Conservation (phyloP, 1,140 invertebrate species). For the Myzus persicae region DNA sequence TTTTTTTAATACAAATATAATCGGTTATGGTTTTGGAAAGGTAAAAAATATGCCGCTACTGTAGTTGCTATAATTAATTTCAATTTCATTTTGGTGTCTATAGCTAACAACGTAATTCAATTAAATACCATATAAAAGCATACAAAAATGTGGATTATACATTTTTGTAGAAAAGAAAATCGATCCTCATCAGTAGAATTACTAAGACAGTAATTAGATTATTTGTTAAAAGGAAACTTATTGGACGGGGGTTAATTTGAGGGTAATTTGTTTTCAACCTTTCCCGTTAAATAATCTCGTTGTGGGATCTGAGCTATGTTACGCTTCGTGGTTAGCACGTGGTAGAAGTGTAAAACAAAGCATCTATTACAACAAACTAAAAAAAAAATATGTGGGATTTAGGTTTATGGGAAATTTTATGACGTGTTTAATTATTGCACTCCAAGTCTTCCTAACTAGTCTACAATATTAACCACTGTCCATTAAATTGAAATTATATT, state of each 20-base stretch:
- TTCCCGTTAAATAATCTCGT: conserved; percentile 1
- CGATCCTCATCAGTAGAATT: not conserved
- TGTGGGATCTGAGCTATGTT: not conserved
- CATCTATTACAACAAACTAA: not conserved
- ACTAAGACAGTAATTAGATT: conserved; percentile 10
- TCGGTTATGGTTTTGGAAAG: not conserved
- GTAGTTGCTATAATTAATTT: not conserved
- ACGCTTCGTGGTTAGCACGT: no score
- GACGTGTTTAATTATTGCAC: not conserved
- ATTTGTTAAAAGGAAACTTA: not conserved
- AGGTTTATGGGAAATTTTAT: not conserved
- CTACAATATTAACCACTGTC: not conserved
- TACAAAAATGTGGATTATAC: not conserved
- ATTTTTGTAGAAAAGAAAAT: not conserved
- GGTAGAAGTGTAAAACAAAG: not conserved
- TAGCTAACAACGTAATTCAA: not conserved
- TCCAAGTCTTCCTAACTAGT: not conserved
- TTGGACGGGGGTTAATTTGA: not conserved
- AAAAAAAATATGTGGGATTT: not conserved
- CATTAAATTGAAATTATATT: not conserved
- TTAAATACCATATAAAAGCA: not conserved
- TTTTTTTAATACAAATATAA: not conserved
- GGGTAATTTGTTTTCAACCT: conserved; percentile 27
- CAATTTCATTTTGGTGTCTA: not conserved
- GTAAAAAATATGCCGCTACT: not conserved